A percentile compares a stretch with the other conserved stretches of the same genome.
These are phyloP conservation scores for Caenorhabditis latens DNA, from an alignment of 1,140 invertebrate species.

Conservation along the genomic window DNA sequence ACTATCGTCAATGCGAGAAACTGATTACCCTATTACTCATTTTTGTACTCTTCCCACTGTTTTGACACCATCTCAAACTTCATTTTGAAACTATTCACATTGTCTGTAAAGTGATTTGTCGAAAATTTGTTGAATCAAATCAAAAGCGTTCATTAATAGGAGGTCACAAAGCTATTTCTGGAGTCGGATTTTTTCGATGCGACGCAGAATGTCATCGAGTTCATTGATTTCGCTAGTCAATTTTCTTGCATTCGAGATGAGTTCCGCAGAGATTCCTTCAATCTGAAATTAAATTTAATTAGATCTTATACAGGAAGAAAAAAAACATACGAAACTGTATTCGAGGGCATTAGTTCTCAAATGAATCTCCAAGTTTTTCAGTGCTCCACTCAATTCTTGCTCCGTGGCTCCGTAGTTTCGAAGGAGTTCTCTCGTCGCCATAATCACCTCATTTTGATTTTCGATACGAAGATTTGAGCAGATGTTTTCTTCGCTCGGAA, in stretches of 20 bases:
- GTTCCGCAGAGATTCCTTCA: background rate
- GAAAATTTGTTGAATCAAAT: no score
- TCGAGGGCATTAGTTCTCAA: constrained; percentile 10
- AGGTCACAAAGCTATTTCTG: background rate
- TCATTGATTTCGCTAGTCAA: constrained; percentile 4
- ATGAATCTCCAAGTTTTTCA: constrained; percentile 24
- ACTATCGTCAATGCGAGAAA: constrained; percentile 37
- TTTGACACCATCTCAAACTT: background rate
- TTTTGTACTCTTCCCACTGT: background rate
- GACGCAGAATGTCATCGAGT: constrained; percentile 14
- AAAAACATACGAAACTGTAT: constrained; percentile 8
- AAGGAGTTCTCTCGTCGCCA: constrained; percentile 14
- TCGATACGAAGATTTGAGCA: constrained; percentile 8
- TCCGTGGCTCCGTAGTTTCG: constrained; percentile 5
- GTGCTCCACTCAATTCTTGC: background rate
- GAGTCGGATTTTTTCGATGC: background rate
- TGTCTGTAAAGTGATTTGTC: no score
- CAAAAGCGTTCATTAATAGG: no score
- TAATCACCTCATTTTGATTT: constrained; percentile 17
- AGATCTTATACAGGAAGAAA: background rate
- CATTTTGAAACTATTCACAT: background rate
- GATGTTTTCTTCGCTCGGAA: constrained; percentile 24
- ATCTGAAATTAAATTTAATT: background rate
- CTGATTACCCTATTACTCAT: background rate
- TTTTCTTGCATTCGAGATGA: background rate